phyloP scores from a whole-genome alignment of 2,888 invertebrate genomes.

The Ligdia adustata region DNA sequence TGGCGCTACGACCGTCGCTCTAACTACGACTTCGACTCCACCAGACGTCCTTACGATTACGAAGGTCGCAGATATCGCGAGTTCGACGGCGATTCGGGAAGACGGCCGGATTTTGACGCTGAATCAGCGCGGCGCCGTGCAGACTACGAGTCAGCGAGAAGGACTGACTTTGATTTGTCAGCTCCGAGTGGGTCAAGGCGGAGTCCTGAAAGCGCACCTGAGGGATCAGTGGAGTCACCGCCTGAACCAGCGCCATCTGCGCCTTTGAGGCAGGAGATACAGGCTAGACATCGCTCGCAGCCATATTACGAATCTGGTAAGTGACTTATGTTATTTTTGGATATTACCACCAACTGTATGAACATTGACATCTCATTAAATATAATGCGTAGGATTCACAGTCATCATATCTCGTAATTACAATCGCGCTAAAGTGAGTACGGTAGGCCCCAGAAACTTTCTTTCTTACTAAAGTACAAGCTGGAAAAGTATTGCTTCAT shows the following conservation, averaged over 20 bases:
- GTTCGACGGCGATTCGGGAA: conserved; percentile 72
- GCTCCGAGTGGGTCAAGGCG: conserved; percentile 70
- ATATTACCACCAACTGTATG: too few species aligned
- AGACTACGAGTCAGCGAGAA: conserved; percentile 77
- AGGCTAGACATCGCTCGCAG: conserved; percentile 68
- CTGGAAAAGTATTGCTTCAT: too few species aligned
- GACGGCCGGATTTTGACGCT: conserved; percentile 69
- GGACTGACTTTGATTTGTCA: conserved; percentile 76
- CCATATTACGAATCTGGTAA: conserved; percentile 80
- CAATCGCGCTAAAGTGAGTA: too few species aligned
- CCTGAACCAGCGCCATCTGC: conserved; percentile 80
- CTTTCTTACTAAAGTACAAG: too few species aligned
- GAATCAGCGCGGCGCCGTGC: conserved; percentile 73
- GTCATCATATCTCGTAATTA: too few species aligned
- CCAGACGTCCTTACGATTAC: conserved; percentile 75
- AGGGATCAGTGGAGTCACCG: conserved; percentile 74
- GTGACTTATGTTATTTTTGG: too few species aligned
- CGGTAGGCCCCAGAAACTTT: too few species aligned
- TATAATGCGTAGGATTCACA: too few species aligned
- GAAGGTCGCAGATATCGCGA: conserved; percentile 61
- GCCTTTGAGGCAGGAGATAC: conserved; percentile 68
- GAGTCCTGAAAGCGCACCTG: conserved; percentile 77
- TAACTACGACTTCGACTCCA: conserved; percentile 73
- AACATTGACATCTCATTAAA: too few species aligned
- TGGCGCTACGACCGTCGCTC: conserved; percentile 76